A percentile compares a stretch with the other conserved stretches of the same genome.
Evolutionary conservation across 2,888 invertebrate species (phyloP).

Genomic region (Synanthedon andrenaeformis): DNA sequence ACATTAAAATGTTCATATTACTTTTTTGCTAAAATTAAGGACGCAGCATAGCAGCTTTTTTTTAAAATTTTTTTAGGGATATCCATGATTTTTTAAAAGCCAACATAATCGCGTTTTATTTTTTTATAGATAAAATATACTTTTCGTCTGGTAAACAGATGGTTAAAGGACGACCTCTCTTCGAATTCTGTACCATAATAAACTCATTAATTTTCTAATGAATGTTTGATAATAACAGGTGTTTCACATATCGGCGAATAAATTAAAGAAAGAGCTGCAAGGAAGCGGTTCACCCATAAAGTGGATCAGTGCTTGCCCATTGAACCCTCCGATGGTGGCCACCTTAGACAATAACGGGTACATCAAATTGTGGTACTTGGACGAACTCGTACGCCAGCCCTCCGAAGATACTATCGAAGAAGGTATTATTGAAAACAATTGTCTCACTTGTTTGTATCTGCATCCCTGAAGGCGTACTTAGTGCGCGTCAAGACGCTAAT

Average conservation of each 20-base stretch:
- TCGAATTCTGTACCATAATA: too few species aligned
- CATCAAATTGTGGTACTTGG: conserved; percentile 72
- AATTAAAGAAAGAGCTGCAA: conserved; percentile 57
- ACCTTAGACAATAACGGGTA: conserved; percentile 69
- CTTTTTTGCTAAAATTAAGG: too few species aligned
- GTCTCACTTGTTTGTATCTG: too few species aligned
- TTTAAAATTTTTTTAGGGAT: too few species aligned
- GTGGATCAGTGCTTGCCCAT: conserved; percentile 63
- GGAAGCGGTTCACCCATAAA: conserved; percentile 54
- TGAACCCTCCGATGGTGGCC: conserved; percentile 64
- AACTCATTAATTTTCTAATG: conserved; percentile 22
- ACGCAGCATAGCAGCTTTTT: too few species aligned
- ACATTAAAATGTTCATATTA: too few species aligned
- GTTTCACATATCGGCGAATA: conserved; percentile 70
- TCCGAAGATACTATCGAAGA: conserved; percentile 45
- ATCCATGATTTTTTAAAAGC: too few species aligned
- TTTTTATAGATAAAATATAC: too few species aligned
- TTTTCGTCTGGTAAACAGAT: too few species aligned
- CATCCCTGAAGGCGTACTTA: neutral
- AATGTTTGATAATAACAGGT: conserved; percentile 43
- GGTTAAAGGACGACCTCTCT: too few species aligned
- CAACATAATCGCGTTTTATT: too few species aligned
- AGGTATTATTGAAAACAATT: conserved; percentile 21
- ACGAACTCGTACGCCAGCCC: conserved; percentile 35
- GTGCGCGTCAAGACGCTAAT: too few species aligned